Evolutionary conservation across 2,113 vertebrate species (phyloP).

Genomic region (Ciconia stormi): DNA sequence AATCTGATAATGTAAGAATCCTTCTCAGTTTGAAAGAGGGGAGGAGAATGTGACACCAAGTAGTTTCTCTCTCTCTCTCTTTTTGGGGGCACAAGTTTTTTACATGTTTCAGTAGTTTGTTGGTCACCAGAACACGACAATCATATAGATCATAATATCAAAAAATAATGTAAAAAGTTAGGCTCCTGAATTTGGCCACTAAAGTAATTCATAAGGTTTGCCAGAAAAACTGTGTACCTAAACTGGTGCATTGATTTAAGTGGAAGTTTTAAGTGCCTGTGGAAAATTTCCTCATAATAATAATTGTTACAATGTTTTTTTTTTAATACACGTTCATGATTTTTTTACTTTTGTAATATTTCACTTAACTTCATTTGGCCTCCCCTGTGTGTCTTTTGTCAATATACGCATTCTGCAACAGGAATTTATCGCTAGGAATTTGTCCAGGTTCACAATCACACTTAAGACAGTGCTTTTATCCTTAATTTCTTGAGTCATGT

Average conservation of each 20-base stretch:
- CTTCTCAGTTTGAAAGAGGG: background rate
- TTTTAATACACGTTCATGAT: background rate
- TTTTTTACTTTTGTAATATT: background rate
- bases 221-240: background rate
- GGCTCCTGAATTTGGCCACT: background rate
- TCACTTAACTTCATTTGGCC: background rate
- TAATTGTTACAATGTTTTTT: background rate
- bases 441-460: background rate
- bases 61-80: background rate
- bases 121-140: background rate
- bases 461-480: slow-evolving; percentile 15
- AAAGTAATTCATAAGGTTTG: background rate
- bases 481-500: slow-evolving; percentile 24
- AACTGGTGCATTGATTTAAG: background rate
- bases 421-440: slow-evolving; percentile 16
- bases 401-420: background rate
- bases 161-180: background rate
- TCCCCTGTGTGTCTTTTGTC: background rate
- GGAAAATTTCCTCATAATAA: background rate
- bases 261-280: background rate
- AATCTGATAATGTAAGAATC: background rate
- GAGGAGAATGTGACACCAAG: background rate
- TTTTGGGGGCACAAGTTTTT: rapidly evolving
- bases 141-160: background rate
- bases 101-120: rapidly evolving